Evolutionary conservation across 2,113 vertebrate species (phyloP).

Genomic region (Cacatua alba): DNA sequence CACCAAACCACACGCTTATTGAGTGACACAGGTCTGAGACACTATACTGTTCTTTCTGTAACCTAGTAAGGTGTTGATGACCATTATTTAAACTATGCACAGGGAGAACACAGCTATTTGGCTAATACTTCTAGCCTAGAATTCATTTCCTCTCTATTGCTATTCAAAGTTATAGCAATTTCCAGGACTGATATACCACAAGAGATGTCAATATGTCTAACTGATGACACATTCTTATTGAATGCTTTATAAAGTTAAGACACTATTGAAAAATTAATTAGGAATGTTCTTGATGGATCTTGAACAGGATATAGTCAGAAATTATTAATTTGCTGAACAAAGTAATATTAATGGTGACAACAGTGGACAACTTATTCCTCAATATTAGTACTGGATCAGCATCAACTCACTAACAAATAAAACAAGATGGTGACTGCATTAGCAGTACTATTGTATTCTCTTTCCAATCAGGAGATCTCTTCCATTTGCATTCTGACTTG

Average conservation of each 20-base stretch:
- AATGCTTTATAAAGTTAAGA: not conserved
- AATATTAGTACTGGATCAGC: not conserved
- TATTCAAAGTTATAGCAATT: not conserved
- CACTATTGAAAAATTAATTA: not conserved
- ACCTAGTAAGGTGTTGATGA: not conserved
- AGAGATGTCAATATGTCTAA: not conserved
- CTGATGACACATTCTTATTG: not conserved
- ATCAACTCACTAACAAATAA: not conserved
- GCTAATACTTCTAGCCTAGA: not conserved
- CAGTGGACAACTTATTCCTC: not conserved
- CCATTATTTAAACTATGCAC: not conserved
- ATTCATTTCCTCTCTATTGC: not conserved
- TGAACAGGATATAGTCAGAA: not conserved
- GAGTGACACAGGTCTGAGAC: not conserved
- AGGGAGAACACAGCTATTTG: not conserved
- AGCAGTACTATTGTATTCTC: not conserved
- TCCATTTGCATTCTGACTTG: not conserved
- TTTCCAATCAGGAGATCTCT: not conserved
- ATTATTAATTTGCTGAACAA: not conserved
- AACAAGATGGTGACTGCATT: not conserved
- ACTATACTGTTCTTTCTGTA: not conserved
- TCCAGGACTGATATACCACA: not conserved
- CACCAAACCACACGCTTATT: not conserved
- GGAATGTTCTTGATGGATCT: not conserved
- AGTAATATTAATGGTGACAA: not conserved